Conservation (phyloP, 2,888 invertebrate genomes). For the Tachystola acroxantha region DNA sequence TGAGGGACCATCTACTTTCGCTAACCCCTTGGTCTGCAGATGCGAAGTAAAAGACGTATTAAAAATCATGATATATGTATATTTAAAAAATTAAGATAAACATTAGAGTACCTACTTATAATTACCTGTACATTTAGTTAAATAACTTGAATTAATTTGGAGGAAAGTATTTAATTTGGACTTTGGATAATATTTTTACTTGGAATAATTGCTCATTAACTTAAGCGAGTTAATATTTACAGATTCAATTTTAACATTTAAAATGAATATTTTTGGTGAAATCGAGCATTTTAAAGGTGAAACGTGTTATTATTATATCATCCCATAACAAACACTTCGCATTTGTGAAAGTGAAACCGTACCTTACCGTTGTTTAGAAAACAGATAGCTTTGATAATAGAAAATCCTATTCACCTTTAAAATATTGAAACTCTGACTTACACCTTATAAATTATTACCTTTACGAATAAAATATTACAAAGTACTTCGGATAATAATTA, state of each 20-base stretch:
- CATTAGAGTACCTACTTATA: conserved; percentile 68
- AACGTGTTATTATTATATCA: too few species aligned
- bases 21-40: too few species aligned
- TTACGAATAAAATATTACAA: conserved; percentile 43
- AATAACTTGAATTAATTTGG: conserved; percentile 60
- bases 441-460: conserved; percentile 10
- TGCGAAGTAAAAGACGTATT: conserved; percentile 41
- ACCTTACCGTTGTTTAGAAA: too few species aligned
- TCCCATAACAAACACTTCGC: too few species aligned
- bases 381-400: too few species aligned
- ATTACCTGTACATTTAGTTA: conserved; percentile 72
- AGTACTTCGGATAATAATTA: conserved; percentile 44
- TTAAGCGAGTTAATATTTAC: conserved; percentile 55
- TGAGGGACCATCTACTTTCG: too few species aligned
- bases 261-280: conserved; percentile 31
- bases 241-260: conserved; percentile 36
- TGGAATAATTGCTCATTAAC: conserved; percentile 38
- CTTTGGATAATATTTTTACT: conserved; percentile 47
- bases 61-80: conserved; percentile 73
- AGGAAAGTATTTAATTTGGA: conserved; percentile 49
- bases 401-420: not conserved
- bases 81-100: conserved; percentile 73
- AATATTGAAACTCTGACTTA: not conserved
- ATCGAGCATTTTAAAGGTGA: conserved; percentile 11
- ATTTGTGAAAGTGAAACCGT: too few species aligned